phyloP scores from a whole-genome alignment of 92 coral and sea anemone species.

The Scolanthus callimorphus region DNA sequence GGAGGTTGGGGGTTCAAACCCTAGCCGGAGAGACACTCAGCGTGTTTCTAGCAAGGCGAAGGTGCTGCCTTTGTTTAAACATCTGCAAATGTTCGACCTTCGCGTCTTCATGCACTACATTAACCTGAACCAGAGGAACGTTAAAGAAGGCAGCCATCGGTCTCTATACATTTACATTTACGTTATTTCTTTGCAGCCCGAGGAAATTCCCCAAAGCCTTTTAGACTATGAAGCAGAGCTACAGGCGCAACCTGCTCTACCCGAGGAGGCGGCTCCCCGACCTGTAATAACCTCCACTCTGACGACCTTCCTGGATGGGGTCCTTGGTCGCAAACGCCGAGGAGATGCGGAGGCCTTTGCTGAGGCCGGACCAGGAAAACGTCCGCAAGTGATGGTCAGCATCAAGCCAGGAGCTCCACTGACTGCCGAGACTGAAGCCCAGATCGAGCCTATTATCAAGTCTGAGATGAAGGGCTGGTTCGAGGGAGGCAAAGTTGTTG shows the following conservation, averaged over 20 bases:
- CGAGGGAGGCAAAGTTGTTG: conserved; percentile 79
- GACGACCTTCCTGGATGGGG: conserved; percentile 84
- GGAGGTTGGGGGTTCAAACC: too few relatives aligned
- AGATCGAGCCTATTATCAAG: conserved; percentile 93
- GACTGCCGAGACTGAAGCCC: conserved; percentile 74
- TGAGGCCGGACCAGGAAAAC: conserved; percentile 79
- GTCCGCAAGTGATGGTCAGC: conserved; percentile 76
- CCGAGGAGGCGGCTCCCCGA: conserved; percentile 11
- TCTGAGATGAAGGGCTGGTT: conserved; percentile 97
- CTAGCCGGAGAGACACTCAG: too few relatives aligned
- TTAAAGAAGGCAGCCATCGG: too few relatives aligned
- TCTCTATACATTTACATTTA: too few relatives aligned
- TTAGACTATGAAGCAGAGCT: conserved; percentile 83
- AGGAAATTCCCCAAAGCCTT: conserved; percentile 59
- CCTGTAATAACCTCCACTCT: conserved; percentile 27
- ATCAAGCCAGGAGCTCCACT: conserved; percentile 73
- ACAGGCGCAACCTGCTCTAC: conserved; percentile 42
- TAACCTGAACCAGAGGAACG: too few relatives aligned
- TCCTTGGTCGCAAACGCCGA: conserved; percentile 78
- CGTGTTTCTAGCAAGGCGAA: too few relatives aligned
- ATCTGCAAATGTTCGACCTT: too few relatives aligned
- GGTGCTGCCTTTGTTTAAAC: too few relatives aligned
- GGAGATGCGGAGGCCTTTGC: conserved; percentile 58
- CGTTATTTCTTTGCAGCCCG: conserved; percentile 52
- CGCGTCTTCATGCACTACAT: too few relatives aligned